Percentiles rank a stretch among this genome's conserved stretches.
Conservation (phyloP, 2,888 invertebrate species). For the Brenthis daphne region DNA sequence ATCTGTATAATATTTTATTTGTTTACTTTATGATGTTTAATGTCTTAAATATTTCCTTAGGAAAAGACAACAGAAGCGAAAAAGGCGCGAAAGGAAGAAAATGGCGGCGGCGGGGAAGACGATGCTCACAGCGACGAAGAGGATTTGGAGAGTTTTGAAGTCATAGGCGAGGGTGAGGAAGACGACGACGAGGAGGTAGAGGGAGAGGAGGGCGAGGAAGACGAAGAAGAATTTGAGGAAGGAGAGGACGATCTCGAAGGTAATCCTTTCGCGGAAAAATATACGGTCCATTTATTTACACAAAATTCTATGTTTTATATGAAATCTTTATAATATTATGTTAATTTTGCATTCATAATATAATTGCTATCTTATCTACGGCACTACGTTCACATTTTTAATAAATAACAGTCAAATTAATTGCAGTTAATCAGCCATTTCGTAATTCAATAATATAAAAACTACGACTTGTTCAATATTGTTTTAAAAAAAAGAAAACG, state of each 20-base stretch:
- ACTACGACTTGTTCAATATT: too few species aligned
- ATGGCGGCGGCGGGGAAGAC: slow-evolving; percentile 85
- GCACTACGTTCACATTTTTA: too few species aligned
- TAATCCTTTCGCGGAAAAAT: slow-evolving; percentile 43
- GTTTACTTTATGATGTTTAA: background rate
- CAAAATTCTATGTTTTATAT: background rate
- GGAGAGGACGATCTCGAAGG: slow-evolving; percentile 85
- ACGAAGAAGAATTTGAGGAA: slow-evolving; percentile 84
- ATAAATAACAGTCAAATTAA: too few species aligned
- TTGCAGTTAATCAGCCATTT: too few species aligned
- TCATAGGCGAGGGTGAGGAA: slow-evolving; percentile 82
- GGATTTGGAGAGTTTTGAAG: slow-evolving; percentile 84
- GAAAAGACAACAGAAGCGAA: slow-evolving; percentile 89
- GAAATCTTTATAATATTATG: background rate
- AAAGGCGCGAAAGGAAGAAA: slow-evolving; percentile 91
- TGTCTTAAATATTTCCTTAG: slow-evolving; percentile 59
- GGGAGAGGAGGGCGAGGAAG: slow-evolving; percentile 84
- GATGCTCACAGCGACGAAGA: slow-evolving; percentile 85
- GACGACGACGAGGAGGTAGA: slow-evolving; percentile 85
- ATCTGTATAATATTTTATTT: background rate
- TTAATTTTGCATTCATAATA: too few species aligned
- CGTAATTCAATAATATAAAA: too few species aligned
- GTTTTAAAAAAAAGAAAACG: too few species aligned
- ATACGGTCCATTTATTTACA: background rate
- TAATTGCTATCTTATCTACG: too few species aligned